A percentile compares a stretch with the other conserved stretches of the same genome.
These are phyloP conservation scores for Whitmania pigra DNA, from an alignment of 1,140 invertebrate species.

Conservation along the genomic window DNA sequence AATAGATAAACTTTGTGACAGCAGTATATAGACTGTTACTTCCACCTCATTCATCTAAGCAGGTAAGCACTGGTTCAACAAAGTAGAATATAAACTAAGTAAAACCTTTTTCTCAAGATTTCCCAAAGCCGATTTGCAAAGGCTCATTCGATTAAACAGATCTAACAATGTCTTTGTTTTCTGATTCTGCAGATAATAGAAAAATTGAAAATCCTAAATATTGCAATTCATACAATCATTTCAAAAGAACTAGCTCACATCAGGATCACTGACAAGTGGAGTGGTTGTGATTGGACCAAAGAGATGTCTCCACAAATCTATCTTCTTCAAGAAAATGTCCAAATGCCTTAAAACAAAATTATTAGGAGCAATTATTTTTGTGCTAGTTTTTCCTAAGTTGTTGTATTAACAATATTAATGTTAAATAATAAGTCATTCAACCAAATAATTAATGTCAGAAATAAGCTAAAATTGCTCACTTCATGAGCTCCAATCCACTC, in stretches of 20 bases:
- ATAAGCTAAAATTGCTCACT: background rate
- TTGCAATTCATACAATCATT: no score
- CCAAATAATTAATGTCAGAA: no score
- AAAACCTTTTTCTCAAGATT: constrained; percentile 23
- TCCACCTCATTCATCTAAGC: no score
- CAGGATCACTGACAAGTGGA: constrained; percentile 7
- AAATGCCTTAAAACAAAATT: constrained; percentile 27
- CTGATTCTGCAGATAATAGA: background rate
- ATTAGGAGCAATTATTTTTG: background rate
- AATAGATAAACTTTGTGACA: no score
- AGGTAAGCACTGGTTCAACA: no score
- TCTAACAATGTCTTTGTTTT: constrained; percentile 10
- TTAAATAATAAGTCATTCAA: no score
- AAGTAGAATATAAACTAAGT: no score
- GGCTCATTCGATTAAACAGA: constrained; percentile 16
- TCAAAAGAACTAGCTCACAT: background rate
- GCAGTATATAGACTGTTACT: no score
- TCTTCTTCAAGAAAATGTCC: constrained; percentile 31
- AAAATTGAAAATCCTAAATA: no score
- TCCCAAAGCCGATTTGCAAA: constrained; percentile 19
- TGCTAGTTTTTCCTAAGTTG: background rate
- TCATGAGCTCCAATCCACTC: background rate
- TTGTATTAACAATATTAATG: background rate
- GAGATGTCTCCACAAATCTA: constrained; percentile 30
- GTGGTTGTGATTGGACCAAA: constrained; percentile 25